Percentiles rank a stretch among this genome's conserved stretches.
Conservation (phyloP, 2,113 vertebrate genomes). For the Isurus oxyrinchus region DNA sequence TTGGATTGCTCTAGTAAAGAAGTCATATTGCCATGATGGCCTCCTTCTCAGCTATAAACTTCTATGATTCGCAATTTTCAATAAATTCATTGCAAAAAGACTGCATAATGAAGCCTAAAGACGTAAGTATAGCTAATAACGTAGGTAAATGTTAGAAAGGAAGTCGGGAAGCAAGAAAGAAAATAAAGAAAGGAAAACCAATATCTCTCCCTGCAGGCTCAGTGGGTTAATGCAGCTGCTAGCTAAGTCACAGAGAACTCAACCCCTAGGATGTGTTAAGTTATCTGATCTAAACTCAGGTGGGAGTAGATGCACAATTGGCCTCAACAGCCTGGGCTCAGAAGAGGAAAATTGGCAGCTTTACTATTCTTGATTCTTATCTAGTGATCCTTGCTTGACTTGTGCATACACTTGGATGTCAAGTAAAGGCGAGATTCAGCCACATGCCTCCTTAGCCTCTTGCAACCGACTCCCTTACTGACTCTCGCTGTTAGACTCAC, state of each 20-base stretch:
- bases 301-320: neutral
- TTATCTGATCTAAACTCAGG: neutral
- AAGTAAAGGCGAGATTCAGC: neutral
- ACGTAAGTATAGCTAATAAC: neutral
- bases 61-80: neutral
- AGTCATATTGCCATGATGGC: neutral
- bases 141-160: neutral
- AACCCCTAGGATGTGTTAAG: neutral
- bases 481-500: neutral
- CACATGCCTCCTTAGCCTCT: neutral
- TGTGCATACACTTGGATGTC: neutral
- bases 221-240: neutral
- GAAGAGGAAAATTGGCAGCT: neutral
- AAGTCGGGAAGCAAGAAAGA: neutral
- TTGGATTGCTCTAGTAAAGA: neutral
- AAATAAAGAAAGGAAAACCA: neutral
- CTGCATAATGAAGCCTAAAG: neutral
- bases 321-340: neutral
- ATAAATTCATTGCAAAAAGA: neutral
- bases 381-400: neutral
- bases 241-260: neutral
- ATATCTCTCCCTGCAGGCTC: neutral
- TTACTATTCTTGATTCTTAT: neutral
- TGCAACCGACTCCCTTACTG: neutral
- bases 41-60: neutral